Evolutionary conservation across 2,113 vertebrate genomes (phyloP).

Genomic region (Choloepus hoffmanni): DNA sequence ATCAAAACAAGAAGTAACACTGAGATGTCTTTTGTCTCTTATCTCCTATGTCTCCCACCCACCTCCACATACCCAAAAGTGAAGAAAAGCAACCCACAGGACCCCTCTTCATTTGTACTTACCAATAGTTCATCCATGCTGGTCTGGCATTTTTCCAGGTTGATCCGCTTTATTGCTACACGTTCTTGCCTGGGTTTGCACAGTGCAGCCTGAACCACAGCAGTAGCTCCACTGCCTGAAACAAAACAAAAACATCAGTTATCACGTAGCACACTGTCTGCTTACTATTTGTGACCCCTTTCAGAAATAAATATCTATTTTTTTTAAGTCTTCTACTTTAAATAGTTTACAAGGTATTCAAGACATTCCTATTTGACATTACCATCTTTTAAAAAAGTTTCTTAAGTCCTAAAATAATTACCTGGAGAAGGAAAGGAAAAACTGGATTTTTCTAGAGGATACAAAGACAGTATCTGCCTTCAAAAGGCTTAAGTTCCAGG

Average conservation of each 20-base stretch:
- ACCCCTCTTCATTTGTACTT: conserved; percentile 83
- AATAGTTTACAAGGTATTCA: neutral
- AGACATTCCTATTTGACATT: neutral
- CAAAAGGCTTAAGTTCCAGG: neutral
- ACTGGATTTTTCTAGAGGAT: neutral
- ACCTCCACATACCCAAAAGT: rapidly evolving
- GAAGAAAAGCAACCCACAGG: neutral
- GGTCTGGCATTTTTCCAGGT: conserved; percentile 99
- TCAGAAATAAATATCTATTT: neutral
- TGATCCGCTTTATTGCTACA: conserved; percentile 99
- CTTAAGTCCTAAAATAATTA: conserved; percentile 37
- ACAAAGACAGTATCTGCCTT: neutral
- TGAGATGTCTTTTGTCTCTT: neutral
- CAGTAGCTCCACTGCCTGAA: conserved; percentile 98
- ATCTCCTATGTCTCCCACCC: neutral
- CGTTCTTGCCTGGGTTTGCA: conserved; percentile 97
- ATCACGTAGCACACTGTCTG: neutral
- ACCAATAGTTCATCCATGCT: conserved; percentile 99
- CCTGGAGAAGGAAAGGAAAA: neutral
- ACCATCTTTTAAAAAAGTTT: neutral
- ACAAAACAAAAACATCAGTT: conserved; percentile 65
- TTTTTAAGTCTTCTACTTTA: neutral
- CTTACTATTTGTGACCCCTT: neutral
- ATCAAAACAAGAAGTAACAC: neutral
- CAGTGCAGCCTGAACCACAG: conserved; percentile 98